Evolutionary conservation across 2,888 invertebrate species (phyloP).

Genomic region (Chrysolina haemoptera): DNA sequence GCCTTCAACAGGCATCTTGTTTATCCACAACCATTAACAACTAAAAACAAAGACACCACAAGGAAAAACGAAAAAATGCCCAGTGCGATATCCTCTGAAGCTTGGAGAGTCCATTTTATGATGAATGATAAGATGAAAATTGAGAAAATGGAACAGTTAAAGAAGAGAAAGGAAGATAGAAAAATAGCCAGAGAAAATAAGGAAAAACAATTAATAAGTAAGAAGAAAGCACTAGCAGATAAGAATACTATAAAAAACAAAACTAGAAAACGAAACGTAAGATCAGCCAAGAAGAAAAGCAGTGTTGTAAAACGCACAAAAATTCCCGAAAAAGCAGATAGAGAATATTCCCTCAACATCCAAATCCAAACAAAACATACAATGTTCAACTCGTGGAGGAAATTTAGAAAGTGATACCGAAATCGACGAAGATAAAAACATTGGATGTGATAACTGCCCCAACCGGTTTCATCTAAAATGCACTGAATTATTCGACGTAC

Average conservation of each 20-base stretch:
- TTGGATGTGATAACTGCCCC: conserved; percentile 18
- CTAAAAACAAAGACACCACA: background rate
- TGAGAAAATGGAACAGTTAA: background rate
- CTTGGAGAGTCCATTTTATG: background rate
- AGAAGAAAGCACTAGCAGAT: background rate
- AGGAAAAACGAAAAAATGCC: background rate
- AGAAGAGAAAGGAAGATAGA: background rate
- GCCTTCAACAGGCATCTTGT: background rate
- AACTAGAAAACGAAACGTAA: background rate
- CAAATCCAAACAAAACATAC: background rate
- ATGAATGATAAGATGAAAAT: background rate
- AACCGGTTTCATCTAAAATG: conserved; percentile 10
- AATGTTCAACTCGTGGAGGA: background rate
- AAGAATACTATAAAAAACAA: background rate
- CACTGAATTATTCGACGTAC: conserved; percentile 1
- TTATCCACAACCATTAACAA: background rate
- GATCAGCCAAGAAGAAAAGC: background rate
- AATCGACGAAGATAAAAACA: conserved; percentile 18
- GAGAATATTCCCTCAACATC: background rate
- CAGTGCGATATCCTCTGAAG: background rate
- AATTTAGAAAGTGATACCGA: conserved; percentile 16
- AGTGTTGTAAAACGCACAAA: background rate
- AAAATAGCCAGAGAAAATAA: background rate
- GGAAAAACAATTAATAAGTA: background rate
- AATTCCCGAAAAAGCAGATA: conserved; percentile 1